Percentiles rank a stretch among this genome's conserved stretches.
phyloP scores from a whole-genome alignment of 2,113 vertebrate species.

The Python bivittatus region DNA sequence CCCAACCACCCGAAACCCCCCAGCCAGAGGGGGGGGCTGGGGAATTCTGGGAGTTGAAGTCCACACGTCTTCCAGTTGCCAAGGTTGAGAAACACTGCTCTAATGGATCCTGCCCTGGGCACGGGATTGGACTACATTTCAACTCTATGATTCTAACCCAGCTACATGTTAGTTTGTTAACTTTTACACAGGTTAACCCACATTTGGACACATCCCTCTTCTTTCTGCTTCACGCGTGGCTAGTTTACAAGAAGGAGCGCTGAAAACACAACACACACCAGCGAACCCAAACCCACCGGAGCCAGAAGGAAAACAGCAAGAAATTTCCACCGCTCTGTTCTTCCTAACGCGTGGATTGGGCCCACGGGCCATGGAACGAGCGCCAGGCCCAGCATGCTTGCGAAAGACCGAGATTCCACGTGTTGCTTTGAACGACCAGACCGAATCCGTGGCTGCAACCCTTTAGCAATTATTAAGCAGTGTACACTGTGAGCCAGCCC shows the following conservation, averaged over 20 bases:
- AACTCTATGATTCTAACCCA: background rate
- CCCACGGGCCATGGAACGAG: accelerated
- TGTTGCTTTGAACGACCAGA: background rate
- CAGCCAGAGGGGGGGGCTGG: no score
- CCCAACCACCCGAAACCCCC: no score
- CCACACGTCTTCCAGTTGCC: no score
- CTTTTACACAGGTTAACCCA: background rate
- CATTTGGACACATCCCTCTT: background rate
- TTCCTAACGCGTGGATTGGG: background rate
- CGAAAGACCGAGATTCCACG: background rate
- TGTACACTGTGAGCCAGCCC: background rate
- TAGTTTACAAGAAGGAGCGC: background rate
- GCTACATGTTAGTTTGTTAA: background rate
- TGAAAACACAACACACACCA: background rate
- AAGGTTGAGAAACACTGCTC: no score
- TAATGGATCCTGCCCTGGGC: background rate
- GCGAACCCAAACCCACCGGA: background rate
- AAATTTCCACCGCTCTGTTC: background rate
- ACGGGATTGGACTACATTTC: background rate
- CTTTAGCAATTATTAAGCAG: background rate
- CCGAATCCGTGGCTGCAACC: no score
- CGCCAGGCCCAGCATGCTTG: background rate
- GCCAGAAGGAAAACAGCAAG: background rate
- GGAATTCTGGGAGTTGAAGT: no score
- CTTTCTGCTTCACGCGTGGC: background rate